A percentile compares a stretch with the other conserved stretches of the same genome.
Conservation (phyloP, 1,140 invertebrate species). For the Lutraria rhynchaena region DNA sequence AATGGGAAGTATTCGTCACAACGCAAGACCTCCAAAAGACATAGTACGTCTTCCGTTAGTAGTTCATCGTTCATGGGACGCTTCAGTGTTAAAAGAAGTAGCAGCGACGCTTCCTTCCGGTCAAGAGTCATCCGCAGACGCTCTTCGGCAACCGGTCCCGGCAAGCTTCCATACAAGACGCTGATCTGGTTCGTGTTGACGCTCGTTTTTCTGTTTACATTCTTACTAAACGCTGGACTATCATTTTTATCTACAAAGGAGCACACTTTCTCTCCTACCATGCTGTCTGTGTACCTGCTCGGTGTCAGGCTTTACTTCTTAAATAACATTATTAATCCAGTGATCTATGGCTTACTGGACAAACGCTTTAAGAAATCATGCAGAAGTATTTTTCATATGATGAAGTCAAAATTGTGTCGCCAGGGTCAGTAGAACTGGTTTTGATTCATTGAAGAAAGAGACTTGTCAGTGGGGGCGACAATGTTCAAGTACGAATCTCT, state of each 20-base stretch:
- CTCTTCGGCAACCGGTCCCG: not conserved
- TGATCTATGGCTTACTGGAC: constrained; percentile 60
- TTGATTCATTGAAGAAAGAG: too few relatives aligned
- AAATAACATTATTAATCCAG: constrained; percentile 62
- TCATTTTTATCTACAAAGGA: constrained; percentile 47
- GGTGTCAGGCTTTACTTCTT: constrained; percentile 56
- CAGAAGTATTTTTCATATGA: not conserved
- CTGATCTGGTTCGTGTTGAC: constrained; percentile 64
- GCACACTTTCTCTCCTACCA: constrained; percentile 11
- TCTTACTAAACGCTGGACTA: constrained; percentile 26
- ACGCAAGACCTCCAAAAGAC: not conserved
- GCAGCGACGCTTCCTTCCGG: not conserved
- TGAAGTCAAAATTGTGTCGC: constrained; percentile 4
- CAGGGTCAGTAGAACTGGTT: too few relatives aligned
- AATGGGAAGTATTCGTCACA: too few relatives aligned
- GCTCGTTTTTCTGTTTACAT: constrained; percentile 49
- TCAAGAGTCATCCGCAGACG: not conserved
- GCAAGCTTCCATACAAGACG: constrained; percentile 39
- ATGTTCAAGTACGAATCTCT: too few relatives aligned
- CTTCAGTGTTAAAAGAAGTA: not conserved
- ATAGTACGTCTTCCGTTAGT: not conserved
- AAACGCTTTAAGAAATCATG: constrained; percentile 47
- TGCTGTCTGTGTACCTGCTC: constrained; percentile 30
- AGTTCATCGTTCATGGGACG: not conserved
- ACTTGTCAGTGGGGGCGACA: too few relatives aligned